Conservation (phyloP, 2,113 vertebrate species). For the Antennarius striatus region DNA sequence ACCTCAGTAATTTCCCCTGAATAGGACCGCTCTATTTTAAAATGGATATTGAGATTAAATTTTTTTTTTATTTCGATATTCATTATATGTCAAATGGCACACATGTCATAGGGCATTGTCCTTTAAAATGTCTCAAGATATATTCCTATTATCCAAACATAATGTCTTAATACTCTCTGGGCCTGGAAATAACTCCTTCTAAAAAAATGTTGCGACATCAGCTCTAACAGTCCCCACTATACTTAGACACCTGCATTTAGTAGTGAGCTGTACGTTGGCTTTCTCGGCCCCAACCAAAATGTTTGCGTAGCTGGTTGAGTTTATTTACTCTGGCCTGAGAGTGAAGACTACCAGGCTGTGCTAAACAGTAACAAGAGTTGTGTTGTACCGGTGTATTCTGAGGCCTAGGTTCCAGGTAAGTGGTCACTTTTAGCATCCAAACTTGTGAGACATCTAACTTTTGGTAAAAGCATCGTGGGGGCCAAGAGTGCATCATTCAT, state of each 20-base stretch:
- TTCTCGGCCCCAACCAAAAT: constrained; percentile 43
- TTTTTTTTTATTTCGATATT: too few species aligned
- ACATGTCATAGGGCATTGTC: too few species aligned
- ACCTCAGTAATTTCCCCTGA: too few species aligned
- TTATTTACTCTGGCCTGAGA: constrained; percentile 70
- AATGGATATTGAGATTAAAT: too few species aligned
- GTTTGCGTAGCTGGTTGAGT: constrained; percentile 71
- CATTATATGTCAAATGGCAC: too few species aligned
- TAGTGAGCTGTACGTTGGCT: constrained; percentile 47
- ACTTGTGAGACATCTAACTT: constrained; percentile 64
- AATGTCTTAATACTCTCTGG: constrained; percentile 8
- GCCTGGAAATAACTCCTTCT: constrained; percentile 36
- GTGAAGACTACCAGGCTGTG: constrained; percentile 66
- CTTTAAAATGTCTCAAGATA: too few species aligned
- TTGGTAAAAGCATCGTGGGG: constrained; percentile 49
- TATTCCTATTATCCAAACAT: constrained; percentile 16
- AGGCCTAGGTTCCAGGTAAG: constrained; percentile 45
- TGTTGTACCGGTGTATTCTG: constrained; percentile 67
- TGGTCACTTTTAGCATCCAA: constrained; percentile 63
- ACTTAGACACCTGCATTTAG: constrained; percentile 50
- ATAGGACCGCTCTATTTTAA: too few species aligned
- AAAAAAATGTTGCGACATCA: constrained; percentile 63
- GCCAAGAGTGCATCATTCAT: constrained; percentile 48
- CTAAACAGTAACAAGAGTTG: constrained; percentile 57
- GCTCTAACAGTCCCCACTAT: constrained; percentile 43